Conservation (phyloP, 2,888 invertebrate genomes). For the Himalopsyche kuldschensis region DNA sequence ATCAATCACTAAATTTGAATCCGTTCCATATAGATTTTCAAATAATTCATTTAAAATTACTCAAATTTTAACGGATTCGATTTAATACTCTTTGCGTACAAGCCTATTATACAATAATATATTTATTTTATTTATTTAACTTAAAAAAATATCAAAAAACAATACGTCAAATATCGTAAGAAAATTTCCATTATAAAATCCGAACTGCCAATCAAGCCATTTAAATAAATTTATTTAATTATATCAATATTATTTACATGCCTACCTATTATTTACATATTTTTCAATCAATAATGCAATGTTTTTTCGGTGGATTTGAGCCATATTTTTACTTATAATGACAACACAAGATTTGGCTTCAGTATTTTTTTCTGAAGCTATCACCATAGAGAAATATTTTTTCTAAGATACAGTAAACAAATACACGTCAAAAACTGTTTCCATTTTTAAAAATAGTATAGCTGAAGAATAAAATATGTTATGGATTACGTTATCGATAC, state of each 20-base stretch:
- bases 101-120: background rate
- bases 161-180: background rate
- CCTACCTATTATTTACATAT: background rate
- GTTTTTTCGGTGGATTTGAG: background rate
- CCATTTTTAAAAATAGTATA: too few species aligned
- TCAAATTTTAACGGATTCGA: background rate
- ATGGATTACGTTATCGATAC: too few species aligned
- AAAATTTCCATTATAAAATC: background rate
- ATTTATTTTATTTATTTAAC: background rate
- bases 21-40: background rate
- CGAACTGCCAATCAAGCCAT: background rate
- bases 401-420: too few species aligned
- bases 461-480: too few species aligned
- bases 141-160: background rate
- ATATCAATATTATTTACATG: background rate
- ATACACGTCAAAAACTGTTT: too few species aligned
- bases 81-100: background rate
- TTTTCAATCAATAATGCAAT: background rate
- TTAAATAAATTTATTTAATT: background rate
- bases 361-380: too few species aligned
- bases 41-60: background rate
- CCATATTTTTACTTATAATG: background rate
- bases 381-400: too few species aligned
- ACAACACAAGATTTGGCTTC: background rate
- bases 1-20: too few species aligned